Base-by-base conservation (phyloP, 2,113 vertebrate species). In the Siniperca knerii region DNA sequence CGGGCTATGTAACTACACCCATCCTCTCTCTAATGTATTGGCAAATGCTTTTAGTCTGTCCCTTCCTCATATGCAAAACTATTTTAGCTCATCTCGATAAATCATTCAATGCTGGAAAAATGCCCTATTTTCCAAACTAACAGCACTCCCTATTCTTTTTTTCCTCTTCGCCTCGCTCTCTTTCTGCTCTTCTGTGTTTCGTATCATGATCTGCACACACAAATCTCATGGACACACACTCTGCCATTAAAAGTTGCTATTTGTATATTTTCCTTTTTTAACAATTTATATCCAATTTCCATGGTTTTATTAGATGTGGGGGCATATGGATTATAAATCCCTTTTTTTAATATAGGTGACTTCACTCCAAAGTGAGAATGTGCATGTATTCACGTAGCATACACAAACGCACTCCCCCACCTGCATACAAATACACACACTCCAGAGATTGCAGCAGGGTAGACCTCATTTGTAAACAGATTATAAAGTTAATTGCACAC, bases 401-500 rank as follows among this genome's bases (percentile, higher is more conserved):
- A 71, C 33, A 77, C 80, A 84, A 64, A 81, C 5, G 23, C 54
- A 74, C 33, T 25, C 42, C 58, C 37, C 37, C 67, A 68, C 83
- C 71, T 90, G 88, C 85, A 91, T 89, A 81, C 82, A 71, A 75
- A 87, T 66, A 48, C 68, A 71, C 75, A 46, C 77, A 77, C 92
- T 88, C 89, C 55, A 83, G 91, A 88, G 90, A 92, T 55, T 58
- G 61, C 68, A 42, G 75, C 85, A 71, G 78, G 84, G 65, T 85
- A 84, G 89, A 94, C 94, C 93, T 95, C 90, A 94, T 94, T 94
- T 93, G 90, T 93, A 91, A 94, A 93, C 90, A 89, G 79, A 95
- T 95, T 91, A 92, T 87, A 90, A 93, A 92, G 91, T 90, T 95
- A 94, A 96, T 95, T 94, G 91, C 87, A 83, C 80, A 35, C 85